These are phyloP conservation scores for Pyrochroa serraticornis DNA, from an alignment of 2,888 invertebrate species.

Conservation along the genomic window DNA sequence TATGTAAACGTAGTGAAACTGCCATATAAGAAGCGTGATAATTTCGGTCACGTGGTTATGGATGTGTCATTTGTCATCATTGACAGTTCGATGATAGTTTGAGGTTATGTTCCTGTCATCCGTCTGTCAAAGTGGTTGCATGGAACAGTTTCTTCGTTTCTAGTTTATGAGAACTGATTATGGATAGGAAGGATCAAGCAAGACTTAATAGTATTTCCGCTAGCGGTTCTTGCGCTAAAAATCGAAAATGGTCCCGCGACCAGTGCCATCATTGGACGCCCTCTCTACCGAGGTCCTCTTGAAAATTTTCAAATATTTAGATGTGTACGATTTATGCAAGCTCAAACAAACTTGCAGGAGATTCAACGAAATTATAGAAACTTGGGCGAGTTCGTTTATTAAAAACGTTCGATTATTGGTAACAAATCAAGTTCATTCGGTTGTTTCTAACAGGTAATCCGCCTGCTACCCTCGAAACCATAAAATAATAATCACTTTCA, in stretches of 20 bases:
- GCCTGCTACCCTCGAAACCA: background rate
- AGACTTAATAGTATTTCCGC: too few species aligned
- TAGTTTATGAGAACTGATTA: too few species aligned
- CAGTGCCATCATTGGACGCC: slow-evolving; percentile 13
- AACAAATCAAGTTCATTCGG: slow-evolving; percentile 26
- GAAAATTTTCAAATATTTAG: slow-evolving; percentile 62
- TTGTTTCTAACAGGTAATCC: slow-evolving; percentile 12
- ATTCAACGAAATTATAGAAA: slow-evolving; percentile 58
- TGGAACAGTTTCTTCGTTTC: too few species aligned
- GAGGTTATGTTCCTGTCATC: too few species aligned
- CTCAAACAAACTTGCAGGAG: slow-evolving; percentile 59
- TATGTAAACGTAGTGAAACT: too few species aligned
- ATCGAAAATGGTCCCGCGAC: slow-evolving; percentile 10
- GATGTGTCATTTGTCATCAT: too few species aligned
- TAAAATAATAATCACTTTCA: slow-evolving; percentile 38
- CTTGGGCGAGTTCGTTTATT: slow-evolving; percentile 38
- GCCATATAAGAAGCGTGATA: too few species aligned
- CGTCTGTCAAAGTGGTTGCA: too few species aligned
- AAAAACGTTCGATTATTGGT: slow-evolving; percentile 29
- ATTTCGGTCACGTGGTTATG: too few species aligned
- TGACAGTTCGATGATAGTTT: too few species aligned
- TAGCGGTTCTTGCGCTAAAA: too few species aligned
- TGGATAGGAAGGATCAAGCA: too few species aligned
- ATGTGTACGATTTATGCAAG: slow-evolving; percentile 59
- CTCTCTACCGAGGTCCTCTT: slow-evolving; percentile 61